Evolutionary conservation across 2,888 invertebrate genomes (phyloP).

Genomic region (Petrolisthes manimaculis): DNA sequence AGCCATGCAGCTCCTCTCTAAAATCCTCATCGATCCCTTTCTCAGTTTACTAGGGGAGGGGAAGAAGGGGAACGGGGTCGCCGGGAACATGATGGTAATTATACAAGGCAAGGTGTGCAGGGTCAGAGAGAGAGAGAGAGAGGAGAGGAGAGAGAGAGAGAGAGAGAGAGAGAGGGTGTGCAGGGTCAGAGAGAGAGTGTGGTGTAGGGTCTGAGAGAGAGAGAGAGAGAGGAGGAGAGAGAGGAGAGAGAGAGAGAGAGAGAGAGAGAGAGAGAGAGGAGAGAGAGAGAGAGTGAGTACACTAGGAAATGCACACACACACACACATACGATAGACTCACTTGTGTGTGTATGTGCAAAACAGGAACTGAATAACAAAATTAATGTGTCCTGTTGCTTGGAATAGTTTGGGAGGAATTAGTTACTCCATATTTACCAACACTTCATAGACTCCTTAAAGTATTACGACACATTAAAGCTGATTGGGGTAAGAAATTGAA

Average conservation of each 20-base stretch:
- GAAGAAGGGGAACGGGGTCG: neutral
- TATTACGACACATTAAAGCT: too few relatives aligned
- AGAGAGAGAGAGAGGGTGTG: neutral
- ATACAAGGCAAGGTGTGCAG: neutral
- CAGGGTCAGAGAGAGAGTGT: neutral
- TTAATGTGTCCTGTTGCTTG: neutral
- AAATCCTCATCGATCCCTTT: neutral
- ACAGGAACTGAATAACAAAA: neutral
- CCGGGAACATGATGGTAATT: neutral
- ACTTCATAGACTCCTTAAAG: too few relatives aligned
- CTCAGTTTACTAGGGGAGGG: neutral
- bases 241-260: neutral
- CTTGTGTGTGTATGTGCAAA: too few relatives aligned
- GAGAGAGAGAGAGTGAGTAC: neutral
- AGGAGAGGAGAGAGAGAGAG: neutral
- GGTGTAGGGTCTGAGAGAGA: neutral
- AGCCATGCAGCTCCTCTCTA: too few relatives aligned
- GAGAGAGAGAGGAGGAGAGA: neutral
- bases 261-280: neutral
- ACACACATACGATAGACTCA: too few relatives aligned
- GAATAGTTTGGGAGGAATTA: neutral
- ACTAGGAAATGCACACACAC: too few relatives aligned
- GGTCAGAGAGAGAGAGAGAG: neutral
- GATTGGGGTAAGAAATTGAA: too few relatives aligned
- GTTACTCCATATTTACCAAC: too few relatives aligned